Percentiles rank a stretch among this genome's conserved stretches.
phyloP scores from a whole-genome alignment of 2,113 vertebrate species.

The Aldabrachelys gigantea region DNA sequence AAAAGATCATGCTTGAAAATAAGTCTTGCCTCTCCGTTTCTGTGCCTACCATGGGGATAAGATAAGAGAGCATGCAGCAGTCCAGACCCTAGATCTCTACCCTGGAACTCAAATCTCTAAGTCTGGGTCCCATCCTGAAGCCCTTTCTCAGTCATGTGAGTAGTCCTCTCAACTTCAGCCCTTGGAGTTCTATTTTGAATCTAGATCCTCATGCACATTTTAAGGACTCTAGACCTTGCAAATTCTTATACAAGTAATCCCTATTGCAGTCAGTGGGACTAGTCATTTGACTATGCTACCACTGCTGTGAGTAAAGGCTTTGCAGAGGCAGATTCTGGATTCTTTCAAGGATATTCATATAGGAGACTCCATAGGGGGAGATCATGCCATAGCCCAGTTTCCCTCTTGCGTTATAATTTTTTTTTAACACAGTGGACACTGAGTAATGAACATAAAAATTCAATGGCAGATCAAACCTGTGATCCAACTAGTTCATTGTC shows the following conservation, averaged over 20 bases:
- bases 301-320: accelerated
- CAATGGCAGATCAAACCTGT: background rate
- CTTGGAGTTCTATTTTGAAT: background rate
- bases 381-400: background rate
- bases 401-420: background rate
- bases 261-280: background rate
- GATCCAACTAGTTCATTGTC: background rate
- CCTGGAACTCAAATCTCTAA: background rate
- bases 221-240: background rate
- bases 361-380: background rate
- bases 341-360: background rate
- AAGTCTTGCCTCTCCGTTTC: background rate
- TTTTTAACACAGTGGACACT: background rate
- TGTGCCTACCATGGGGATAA: background rate
- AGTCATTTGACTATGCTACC: background rate
- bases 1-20: background rate
- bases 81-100: background rate
- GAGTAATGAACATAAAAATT: background rate
- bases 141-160: background rate
- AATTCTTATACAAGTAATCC: background rate
- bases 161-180: background rate
- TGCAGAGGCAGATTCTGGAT: background rate
- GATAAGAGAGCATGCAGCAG: background rate
- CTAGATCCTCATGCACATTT: background rate
- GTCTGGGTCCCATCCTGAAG: background rate